A percentile compares a stretch with the other conserved stretches of the same genome.
Conservation (phyloP, 2,113 vertebrate species). For the Neofelis nebulosa region DNA sequence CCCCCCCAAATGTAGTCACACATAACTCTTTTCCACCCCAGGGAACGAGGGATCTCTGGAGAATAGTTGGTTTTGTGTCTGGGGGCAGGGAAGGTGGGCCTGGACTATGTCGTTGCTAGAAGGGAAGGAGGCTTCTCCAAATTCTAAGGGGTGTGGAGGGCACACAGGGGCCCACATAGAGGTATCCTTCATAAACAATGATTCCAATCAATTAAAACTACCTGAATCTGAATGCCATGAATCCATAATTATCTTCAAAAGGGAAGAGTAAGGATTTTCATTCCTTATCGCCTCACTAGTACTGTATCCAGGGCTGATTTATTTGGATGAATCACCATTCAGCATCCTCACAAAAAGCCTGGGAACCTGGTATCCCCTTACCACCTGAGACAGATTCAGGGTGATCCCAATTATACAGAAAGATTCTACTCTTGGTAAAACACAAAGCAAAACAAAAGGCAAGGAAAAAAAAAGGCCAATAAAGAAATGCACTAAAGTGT, state of each 20-base stretch:
- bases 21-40: background rate
- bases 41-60: background rate
- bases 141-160: background rate
- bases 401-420: background rate
- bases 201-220: background rate
- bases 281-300: background rate
- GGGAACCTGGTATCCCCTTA: background rate
- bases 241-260: background rate
- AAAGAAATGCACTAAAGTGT: background rate
- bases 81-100: background rate
- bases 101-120: background rate
- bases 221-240: background rate
- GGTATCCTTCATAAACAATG: background rate
- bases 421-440: background rate
- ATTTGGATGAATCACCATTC: background rate
- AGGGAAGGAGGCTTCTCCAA: background rate
- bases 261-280: background rate
- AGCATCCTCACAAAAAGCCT: background rate
- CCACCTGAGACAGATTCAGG: background rate
- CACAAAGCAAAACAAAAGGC: background rate
- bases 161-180: too few relatives aligned
- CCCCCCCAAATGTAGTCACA: background rate
- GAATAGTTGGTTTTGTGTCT: background rate
- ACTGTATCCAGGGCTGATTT: background rate
- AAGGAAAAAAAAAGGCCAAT: background rate